Evolutionary conservation across 53 echinoderm and acorn worm genomes (phyloP).

Genomic region (Stichopus horrens): DNA sequence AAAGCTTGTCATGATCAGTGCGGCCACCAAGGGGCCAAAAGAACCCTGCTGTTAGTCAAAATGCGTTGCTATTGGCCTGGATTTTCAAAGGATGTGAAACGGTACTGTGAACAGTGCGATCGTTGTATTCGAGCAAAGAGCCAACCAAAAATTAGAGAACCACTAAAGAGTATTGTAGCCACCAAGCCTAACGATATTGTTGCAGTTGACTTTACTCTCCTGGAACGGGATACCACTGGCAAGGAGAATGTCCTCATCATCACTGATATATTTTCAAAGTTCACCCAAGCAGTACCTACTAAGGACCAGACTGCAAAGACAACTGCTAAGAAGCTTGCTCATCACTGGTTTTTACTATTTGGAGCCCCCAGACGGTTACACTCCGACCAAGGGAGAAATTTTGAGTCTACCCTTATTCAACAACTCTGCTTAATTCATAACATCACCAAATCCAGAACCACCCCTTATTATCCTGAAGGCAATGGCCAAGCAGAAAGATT

Average conservation of each 20-base stretch:
- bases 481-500: slow-evolving; percentile 66
- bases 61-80: slow-evolving; percentile 44
- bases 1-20: slow-evolving; percentile 28
- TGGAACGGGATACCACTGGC: slow-evolving; percentile 51
- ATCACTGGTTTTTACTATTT: neutral
- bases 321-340: neutral
- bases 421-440: slow-evolving; percentile 55
- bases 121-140: slow-evolving; percentile 45
- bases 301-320: slow-evolving; percentile 7
- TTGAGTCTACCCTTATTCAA: slow-evolving; percentile 33
- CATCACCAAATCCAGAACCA: slow-evolving; percentile 52
- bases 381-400: slow-evolving; percentile 12
- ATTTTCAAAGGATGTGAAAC: neutral
- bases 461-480: slow-evolving; percentile 62
- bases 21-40: slow-evolving; percentile 37
- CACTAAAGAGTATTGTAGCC: slow-evolving; percentile 30
- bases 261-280: slow-evolving; percentile 63
- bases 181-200: slow-evolving; percentile 54
- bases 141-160: slow-evolving; percentile 43
- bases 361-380: neutral
- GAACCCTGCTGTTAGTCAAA: neutral
- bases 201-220: slow-evolving; percentile 59
- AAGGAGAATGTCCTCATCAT: slow-evolving; percentile 63
- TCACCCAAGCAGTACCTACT: slow-evolving; percentile 42
- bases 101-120: slow-evolving; percentile 47